A percentile compares a stretch with the other conserved stretches of the same genome.
These are phyloP conservation scores for Zygogramma bicolorata DNA, from an alignment of 2,888 invertebrate species.

Conservation along the genomic window DNA sequence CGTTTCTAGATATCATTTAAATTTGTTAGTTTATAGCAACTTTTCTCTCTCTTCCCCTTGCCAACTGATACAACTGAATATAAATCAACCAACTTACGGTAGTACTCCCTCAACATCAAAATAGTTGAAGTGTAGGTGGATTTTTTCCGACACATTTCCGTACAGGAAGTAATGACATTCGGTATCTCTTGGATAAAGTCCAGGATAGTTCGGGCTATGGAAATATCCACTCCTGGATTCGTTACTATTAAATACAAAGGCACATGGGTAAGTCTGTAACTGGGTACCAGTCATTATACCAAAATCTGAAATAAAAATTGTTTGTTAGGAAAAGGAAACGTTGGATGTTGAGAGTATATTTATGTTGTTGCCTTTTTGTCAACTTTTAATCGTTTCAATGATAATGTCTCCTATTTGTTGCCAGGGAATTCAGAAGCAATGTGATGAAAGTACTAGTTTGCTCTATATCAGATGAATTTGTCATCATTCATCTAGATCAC, in stretches of 20 bases:
- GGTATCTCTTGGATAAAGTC: constrained; percentile 89
- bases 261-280: constrained; percentile 82
- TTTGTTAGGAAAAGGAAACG: background rate
- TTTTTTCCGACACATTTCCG: constrained; percentile 81
- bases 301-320: constrained; percentile 76
- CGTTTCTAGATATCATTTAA: too few relatives aligned
- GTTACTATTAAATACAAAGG: constrained; percentile 89
- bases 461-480: too few relatives aligned
- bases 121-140: constrained; percentile 87
- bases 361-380: too few relatives aligned
- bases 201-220: constrained; percentile 91
- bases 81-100: constrained; percentile 86
- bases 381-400: too few relatives aligned
- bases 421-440: too few relatives aligned
- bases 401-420: too few relatives aligned
- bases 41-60: too few relatives aligned
- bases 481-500: too few relatives aligned
- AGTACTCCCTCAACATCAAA: constrained; percentile 95
- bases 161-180: constrained; percentile 94
- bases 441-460: too few relatives aligned
- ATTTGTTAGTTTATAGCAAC: too few relatives aligned
- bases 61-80: too few relatives aligned
- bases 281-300: constrained; percentile 88
- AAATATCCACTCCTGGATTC: constrained; percentile 84
- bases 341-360: too few relatives aligned